A percentile compares a stretch with the other conserved stretches of the same genome.
These are phyloP conservation scores for Takifugu ocellatus DNA, from an alignment of 2,797 vertebrate species.

Conservation along the genomic window DNA sequence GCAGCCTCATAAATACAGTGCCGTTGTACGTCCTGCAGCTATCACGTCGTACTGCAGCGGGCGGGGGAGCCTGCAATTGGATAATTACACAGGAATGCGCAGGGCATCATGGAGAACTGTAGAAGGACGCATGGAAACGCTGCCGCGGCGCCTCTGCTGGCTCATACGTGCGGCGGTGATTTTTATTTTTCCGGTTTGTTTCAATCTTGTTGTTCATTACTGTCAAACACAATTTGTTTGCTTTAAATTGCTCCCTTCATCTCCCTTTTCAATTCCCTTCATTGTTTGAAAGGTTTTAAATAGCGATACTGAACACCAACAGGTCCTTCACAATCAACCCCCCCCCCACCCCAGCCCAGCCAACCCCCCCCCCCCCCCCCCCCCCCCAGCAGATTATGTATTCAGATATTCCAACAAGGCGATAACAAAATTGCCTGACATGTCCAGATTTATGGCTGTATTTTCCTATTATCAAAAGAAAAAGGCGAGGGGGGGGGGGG, in stretches of 20 bases:
- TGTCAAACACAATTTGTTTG: no score
- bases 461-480: constrained; percentile 80
- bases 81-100: constrained; percentile 23
- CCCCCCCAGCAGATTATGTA: constrained; percentile 62
- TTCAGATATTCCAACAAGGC: constrained; percentile 80
- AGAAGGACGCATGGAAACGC: no score
- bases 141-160: no score
- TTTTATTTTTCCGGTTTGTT: no score
- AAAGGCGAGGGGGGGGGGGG: constrained; percentile 18
- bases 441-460: constrained; percentile 83
- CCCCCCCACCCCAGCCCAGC: neutral
- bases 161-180: no score
- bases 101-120: no score
- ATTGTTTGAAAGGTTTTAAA: no score
- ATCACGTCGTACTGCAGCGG: constrained; percentile 11
- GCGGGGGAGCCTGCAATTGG: constrained; percentile 27
- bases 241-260: no score
- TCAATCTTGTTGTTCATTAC: no score
- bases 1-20: constrained; percentile 17
- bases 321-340: constrained; percentile 22
- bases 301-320: constrained; percentile 3
- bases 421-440: constrained; percentile 82
- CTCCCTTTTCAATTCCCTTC: no score
- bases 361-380: constrained; percentile 17
- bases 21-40: constrained; percentile 10